Evolutionary conservation across 2,888 invertebrate species (phyloP).

Genomic region (Hemithea aestivaria): DNA sequence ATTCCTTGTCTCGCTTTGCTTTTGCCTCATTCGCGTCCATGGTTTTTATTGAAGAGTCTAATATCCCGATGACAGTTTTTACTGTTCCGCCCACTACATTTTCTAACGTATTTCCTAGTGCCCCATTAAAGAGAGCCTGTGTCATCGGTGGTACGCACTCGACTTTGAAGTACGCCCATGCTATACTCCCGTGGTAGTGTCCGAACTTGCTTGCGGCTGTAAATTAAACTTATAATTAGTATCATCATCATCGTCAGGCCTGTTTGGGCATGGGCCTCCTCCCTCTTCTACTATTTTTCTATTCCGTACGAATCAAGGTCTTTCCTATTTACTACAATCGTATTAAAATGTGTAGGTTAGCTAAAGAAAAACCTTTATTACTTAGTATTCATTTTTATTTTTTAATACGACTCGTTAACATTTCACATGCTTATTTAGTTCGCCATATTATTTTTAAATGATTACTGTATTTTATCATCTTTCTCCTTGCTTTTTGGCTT

Average conservation of each 20-base stretch:
- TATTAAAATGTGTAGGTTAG: too few relatives aligned
- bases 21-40: conserved; percentile 44
- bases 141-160: conserved; percentile 63
- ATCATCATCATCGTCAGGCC: not conserved
- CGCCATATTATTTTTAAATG: too few relatives aligned
- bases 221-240: conserved; percentile 28
- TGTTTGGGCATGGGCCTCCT: too few relatives aligned
- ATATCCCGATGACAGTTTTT: conserved; percentile 33
- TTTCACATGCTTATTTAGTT: too few relatives aligned
- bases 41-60: conserved; percentile 38
- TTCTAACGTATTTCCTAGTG: conserved; percentile 47
- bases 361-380: too few relatives aligned
- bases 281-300: too few relatives aligned
- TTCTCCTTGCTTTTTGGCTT: too few relatives aligned
- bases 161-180: conserved; percentile 63
- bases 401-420: too few relatives aligned
- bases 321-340: too few relatives aligned
- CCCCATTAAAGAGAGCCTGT: conserved; percentile 42
- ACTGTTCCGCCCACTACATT: conserved; percentile 27
- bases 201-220: conserved; percentile 46
- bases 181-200: conserved; percentile 31
- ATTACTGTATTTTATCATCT: too few relatives aligned
- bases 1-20: conserved; percentile 36
- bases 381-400: too few relatives aligned
- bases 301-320: too few relatives aligned